A percentile compares a stretch with the other conserved stretches of the same genome.
These are phyloP conservation scores for Asarcornis scutulata DNA, from an alignment of 2,113 vertebrate genomes.

Conservation along the genomic window DNA sequence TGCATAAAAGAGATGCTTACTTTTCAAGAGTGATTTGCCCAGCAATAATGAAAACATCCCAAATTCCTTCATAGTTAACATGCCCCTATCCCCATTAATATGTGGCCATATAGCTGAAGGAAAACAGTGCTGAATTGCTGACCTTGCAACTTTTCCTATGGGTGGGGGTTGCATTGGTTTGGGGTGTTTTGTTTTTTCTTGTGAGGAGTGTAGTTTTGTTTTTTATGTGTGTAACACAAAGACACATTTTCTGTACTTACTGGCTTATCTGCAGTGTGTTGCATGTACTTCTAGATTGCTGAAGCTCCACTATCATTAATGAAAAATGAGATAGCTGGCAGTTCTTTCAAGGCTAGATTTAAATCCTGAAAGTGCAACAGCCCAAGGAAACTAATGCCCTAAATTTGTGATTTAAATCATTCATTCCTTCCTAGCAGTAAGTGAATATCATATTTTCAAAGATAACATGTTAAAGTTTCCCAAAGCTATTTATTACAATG, in stretches of 20 bases:
- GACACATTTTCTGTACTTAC: background rate
- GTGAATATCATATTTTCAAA: constrained; percentile 34
- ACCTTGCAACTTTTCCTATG: background rate
- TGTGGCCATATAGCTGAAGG: background rate
- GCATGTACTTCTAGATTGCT: background rate
- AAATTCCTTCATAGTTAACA: constrained; percentile 65
- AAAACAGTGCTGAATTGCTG: constrained; percentile 38
- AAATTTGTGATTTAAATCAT: background rate
- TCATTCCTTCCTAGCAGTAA: background rate
- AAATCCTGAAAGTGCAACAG: background rate
- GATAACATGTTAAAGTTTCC: background rate
- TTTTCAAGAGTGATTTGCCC: constrained; percentile 73
- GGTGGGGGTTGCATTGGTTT: background rate
- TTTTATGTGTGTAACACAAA: background rate
- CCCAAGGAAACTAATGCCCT: background rate
- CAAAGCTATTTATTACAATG: constrained; percentile 25
- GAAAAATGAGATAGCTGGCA: constrained; percentile 2
- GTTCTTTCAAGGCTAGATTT: background rate
- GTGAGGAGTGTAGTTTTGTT: background rate
- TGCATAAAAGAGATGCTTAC: constrained; percentile 76
- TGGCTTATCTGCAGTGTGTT: background rate
- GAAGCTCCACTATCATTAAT: background rate
- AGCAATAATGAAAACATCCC: constrained; percentile 72
- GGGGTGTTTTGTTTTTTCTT: background rate
- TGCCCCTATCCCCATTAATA: constrained; percentile 22